Evolutionary conservation across 2,888 invertebrate species (phyloP), one percentile per base, ranked within the genome.

Genomic region (Troides helena): DNA sequence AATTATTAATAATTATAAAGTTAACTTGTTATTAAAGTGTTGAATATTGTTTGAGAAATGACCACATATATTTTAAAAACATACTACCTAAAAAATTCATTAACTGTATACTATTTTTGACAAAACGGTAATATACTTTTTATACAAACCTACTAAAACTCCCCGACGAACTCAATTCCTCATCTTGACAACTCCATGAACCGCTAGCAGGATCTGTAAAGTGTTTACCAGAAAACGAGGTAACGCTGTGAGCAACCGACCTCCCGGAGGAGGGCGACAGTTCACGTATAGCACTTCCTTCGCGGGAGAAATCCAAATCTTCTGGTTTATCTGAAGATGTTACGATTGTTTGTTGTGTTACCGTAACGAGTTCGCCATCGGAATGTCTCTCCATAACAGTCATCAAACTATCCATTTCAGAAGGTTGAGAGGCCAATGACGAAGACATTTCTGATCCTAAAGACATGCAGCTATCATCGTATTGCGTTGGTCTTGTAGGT

Each of bases 191-290:
- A 73, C 93, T 93, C 93, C 93, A 93, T 0, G 93, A 93, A 18
- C 93, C 93, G 80, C 93, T 93, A 39, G 93, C 93, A 72, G 93
- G 93, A 91, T 93, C 93, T 93, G 93, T 91, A 86, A 93, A 90
- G 77, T 88, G 90, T 93, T 93, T 93, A 81, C 93, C 91, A 74
- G 90, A 89, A 72, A 88, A 83, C 53, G 89, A 89, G 69, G 87
- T 85, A 74, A 90, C 83, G 73, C 92, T 92, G 73, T 93, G 93
- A 85, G 91, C 88, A 66, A 90, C 75, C 81, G 93, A 93, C 84
- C 85, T 92, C 82, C 90, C 92, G 0, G 93, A 93, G 78, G 92
- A 92, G 78, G 93, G 93, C 74, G 93, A 93, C 65, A 93, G 85
- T 83, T 93, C 93, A 83, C 93, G 90, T 56, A 87, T 79, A 72